Evolutionary conservation across 1,140 invertebrate genomes (phyloP), one percentile per base, ranked within the genome.

Genomic region (Drosophila kikkawai): DNA sequence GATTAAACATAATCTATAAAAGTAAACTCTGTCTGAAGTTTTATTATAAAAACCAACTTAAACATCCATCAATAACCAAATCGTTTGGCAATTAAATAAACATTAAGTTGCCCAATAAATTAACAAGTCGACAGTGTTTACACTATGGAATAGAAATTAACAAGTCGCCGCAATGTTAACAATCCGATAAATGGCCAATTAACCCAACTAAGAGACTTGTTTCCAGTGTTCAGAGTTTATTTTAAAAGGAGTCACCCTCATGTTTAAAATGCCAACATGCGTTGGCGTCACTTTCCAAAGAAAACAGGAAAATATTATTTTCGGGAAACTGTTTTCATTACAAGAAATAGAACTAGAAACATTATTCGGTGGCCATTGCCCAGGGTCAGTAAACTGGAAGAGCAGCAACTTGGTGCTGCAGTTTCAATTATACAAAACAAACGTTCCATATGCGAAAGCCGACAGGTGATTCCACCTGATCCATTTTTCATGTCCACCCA

Each of bases 381-480:
- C 29, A 26, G n/a, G 29, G 51, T 39, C 1, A 15, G 7, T 11
- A 29, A 42, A 11, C 12, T 11, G 12, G 2, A 34, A 6, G 15
- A 15, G 26, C 8, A 19, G 51, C 5, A 36, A 19, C 32, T 41
- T 29, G 44, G 13, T 60, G n/a, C 64, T 68, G 13, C 50, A 41
- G 1, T 37, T 83, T 80, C 64, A 80, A 83, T 78, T 88, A 88
- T 80, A 67, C 50, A 80, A 83, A 66, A 34, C 41, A 84, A 84
- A 83, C 57, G 58, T 59, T 76, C 34, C 34, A 15, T 44, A 51
- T 61, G 61, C 15, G 53, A 69, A 65, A 71, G 22, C 34, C 61
- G 74, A 69, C 77, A 87, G 66, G 47, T 79, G 74, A 61, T 42
- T 26, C 6, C 45, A 71, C 44, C 69, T 37, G 67, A 41, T 19